Evolutionary conservation across 2,113 vertebrate species (phyloP), one percentile per base, ranked within the genome.

Genomic region (Dunckerocampus dactyliophorus): DNA sequence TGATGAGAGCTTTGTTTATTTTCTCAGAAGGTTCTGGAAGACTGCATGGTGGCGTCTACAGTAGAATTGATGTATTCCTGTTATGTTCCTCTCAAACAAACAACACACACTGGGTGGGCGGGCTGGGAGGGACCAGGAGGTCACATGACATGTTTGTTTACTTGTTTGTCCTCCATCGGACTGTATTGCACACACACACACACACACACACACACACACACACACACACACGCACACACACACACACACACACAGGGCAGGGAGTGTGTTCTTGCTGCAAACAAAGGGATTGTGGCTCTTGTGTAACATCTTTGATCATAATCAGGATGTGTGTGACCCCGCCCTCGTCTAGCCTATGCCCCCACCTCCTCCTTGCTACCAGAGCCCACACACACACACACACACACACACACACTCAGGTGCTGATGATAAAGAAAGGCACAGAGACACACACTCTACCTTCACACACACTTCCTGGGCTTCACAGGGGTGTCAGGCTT

Each of bases 61-160:
- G 49, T 69, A 76, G 74, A 63, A 71, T 82, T 79, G 82, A 87
- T 90, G 88, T 86, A 87, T 86, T 89, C 82, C 79, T 77, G 77
- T 85, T 72, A 57, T 65, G 82, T 88, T 77, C 83, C 84, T 69
- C 67, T 46, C 24, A 74, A 86, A 75, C 72, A 72, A 74, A 75
- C 59, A 73, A 71, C 1, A 39, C 11, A 7, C 19, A 47, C 48
- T 21, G 53, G 19, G 21, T 19, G 51, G 22, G 62, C 42, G 42
- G 56, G n/a, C 51, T 34, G 31, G 31, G 31, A 34, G 31, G 31
- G 53, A 55, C 54, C 6, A 20, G 19, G 37, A 43, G 37, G 34
- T 61, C 24, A 47, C 19, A 53, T n/a, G 16, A 51, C 62, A 13
- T 42, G 11, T 55, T 15, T 45, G 21, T 1, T 20, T 17, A 52